These are phyloP conservation scores for Onychostruthus taczanowskii DNA, from an alignment of 2,113 vertebrate genomes.

Conservation along the genomic window DNA sequence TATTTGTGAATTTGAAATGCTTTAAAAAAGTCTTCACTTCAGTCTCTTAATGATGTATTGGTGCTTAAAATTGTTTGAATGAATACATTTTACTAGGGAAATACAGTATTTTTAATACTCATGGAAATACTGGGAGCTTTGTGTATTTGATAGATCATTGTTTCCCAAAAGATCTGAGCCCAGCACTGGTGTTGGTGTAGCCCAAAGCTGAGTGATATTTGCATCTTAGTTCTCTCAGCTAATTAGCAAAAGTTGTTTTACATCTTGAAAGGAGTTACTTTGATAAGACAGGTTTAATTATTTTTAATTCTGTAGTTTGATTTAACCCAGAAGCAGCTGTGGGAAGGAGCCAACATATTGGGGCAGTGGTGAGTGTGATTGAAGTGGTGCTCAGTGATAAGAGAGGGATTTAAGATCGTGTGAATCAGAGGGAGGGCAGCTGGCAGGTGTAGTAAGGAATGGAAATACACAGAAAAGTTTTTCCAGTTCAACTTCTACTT, in stretches of 20 bases:
- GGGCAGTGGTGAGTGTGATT: background rate
- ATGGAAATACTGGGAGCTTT: background rate
- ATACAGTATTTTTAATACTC: background rate
- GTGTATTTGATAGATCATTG: accelerated
- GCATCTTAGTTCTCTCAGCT: background rate
- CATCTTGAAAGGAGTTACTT: background rate
- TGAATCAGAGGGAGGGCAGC: background rate
- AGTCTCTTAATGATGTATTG: background rate
- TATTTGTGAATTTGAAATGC: background rate
- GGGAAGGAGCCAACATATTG: background rate
- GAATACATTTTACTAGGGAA: background rate
- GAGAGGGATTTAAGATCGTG: background rate
- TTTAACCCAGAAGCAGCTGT: background rate
- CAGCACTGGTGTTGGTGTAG: background rate
- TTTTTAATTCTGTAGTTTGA: background rate
- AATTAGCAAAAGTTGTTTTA: background rate
- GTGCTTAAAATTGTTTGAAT: background rate
- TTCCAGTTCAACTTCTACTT: background rate
- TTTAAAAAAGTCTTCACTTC: background rate
- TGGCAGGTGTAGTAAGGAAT: background rate
- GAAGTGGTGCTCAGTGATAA: background rate
- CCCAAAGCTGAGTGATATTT: background rate
- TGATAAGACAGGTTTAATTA: background rate
- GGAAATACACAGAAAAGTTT: background rate
- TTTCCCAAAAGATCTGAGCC: background rate